These are phyloP conservation scores for Bicyclus anynana DNA, from an alignment of 1,140 invertebrate species.

Conservation along the genomic window DNA sequence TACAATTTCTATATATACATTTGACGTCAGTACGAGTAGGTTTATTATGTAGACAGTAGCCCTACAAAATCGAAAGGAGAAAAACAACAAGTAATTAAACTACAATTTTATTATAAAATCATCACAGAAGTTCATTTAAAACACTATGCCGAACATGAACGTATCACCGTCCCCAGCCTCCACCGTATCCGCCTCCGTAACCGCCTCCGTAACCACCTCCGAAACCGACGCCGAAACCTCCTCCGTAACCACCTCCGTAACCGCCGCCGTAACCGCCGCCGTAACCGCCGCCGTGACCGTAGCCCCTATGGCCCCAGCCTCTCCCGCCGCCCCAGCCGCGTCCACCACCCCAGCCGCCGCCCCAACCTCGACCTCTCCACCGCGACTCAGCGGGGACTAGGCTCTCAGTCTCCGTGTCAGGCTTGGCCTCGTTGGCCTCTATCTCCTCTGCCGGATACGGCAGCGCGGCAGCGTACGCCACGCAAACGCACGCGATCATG, in stretches of 20 bases:
- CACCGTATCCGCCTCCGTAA: conserved; percentile 13
- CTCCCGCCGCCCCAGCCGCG: conserved; percentile 10
- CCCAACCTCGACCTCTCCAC: background rate
- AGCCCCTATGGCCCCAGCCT: conserved; percentile 11
- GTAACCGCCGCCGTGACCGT: conserved; percentile 4
- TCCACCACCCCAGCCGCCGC: conserved; percentile 4
- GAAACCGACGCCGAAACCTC: conserved; percentile 7
- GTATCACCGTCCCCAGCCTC: conserved; percentile 6
- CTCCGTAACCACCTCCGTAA: conserved; percentile 14
- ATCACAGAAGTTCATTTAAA: background rate
- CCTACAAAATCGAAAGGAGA: too few species aligned
- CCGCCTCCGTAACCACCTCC: conserved; percentile 25
- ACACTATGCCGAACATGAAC: background rate
- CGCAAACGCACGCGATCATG: conserved; percentile 22
- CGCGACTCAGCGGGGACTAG: background rate
- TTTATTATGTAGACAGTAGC: too few species aligned
- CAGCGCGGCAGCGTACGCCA: conserved; percentile 27
- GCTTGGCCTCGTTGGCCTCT: background rate
- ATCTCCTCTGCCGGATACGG: conserved; percentile 11
- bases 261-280: conserved; percentile 9
- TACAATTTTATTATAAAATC: background rate
- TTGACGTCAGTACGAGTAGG: too few species aligned
- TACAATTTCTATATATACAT: too few species aligned
- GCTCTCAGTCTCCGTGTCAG: background rate
- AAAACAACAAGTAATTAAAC: background rate